A percentile compares a stretch with the other conserved stretches of the same genome.
These are phyloP conservation scores for Elanoides forficatus DNA, from an alignment of 2,113 vertebrate species.

Conservation along the genomic window DNA sequence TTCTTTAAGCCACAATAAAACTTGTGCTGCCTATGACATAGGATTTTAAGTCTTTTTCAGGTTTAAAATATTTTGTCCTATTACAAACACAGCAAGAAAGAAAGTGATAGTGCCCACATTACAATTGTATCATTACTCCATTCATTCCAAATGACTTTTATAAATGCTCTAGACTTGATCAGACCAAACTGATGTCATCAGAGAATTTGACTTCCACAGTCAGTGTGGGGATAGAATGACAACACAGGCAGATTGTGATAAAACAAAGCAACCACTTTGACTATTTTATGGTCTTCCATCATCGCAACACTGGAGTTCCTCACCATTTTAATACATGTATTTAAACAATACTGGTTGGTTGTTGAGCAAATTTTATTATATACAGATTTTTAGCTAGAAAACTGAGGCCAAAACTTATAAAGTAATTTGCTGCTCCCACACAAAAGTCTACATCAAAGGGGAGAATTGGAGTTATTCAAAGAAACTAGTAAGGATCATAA, in stretches of 20 bases:
- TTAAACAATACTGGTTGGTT: background rate
- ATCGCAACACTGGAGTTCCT: background rate
- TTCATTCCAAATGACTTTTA: background rate
- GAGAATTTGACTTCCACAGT: background rate
- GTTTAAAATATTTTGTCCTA: background rate
- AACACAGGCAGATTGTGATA: background rate
- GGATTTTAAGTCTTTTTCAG: background rate
- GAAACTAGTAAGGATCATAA: background rate
- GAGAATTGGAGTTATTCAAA: background rate
- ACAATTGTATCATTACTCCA: background rate
- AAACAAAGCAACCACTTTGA: background rate
- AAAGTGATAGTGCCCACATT: background rate
- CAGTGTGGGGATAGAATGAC: background rate
- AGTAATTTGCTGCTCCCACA: background rate
- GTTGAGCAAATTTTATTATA: background rate
- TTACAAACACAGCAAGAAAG: background rate
- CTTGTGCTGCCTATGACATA: background rate
- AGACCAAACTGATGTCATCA: background rate
- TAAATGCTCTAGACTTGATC: background rate
- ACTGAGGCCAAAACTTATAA: background rate
- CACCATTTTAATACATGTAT: background rate
- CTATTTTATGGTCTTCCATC: background rate
- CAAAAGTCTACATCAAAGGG: background rate
- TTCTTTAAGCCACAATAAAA: background rate
- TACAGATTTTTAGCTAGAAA: background rate